Conservation (phyloP, 2,113 vertebrate genomes). For the Vanacampus margaritifer region DNA sequence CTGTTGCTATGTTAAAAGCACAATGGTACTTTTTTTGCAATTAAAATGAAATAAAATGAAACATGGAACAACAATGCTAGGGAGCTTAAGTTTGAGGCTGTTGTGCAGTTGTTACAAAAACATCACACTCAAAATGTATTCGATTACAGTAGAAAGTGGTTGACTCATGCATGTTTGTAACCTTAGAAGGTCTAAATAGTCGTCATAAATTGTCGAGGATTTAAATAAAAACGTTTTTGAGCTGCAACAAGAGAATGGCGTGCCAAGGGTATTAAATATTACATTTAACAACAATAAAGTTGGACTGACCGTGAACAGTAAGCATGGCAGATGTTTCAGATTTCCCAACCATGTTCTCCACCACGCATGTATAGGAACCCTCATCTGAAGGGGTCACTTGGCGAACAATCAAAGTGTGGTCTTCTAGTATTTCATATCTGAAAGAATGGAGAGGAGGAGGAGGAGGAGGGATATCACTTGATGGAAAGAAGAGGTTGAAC, state of each 20-base stretch:
- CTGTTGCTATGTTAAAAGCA: neutral
- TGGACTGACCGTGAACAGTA: slow-evolving; percentile 86
- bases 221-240: neutral
- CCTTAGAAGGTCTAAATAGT: slow-evolving; percentile 8
- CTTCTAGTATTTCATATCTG: slow-evolving; percentile 90
- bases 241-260: neutral
- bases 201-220: slow-evolving; percentile 3
- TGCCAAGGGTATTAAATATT: neutral
- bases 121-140: neutral
- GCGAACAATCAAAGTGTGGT: slow-evolving; percentile 88
- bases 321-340: slow-evolving; percentile 87
- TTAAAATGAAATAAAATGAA: neutral
- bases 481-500: slow-evolving; percentile 31
- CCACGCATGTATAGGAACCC: slow-evolving; percentile 90
- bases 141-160: neutral
- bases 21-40: too few species aligned
- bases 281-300: neutral
- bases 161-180: slow-evolving; percentile 23
- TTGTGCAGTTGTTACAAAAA: neutral
- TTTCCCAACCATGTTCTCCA: slow-evolving; percentile 95
- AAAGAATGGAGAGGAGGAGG: slow-evolving; percentile 10
- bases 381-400: slow-evolving; percentile 83
- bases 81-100: neutral
- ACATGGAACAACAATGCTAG: neutral
- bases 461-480: slow-evolving; percentile 20